Evolutionary conservation across 2,797 vertebrate species (phyloP), one percentile per base, ranked within the genome.

Genomic region (Chanos chanos): DNA sequence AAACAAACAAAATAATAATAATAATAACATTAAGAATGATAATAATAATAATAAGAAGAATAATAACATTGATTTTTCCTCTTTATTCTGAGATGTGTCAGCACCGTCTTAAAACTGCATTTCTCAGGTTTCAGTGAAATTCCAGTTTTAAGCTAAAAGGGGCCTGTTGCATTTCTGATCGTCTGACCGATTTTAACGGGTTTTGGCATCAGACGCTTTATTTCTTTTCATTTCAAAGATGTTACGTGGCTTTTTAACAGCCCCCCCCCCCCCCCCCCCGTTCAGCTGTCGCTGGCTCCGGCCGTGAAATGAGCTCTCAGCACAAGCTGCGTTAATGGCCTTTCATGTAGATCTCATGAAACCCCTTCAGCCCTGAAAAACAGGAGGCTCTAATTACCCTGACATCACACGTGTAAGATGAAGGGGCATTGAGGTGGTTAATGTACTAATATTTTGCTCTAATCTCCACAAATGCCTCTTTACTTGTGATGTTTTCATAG

Each of bases 331-430:
- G 77, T 74, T 81, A 82, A 83, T 77, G 74, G 77, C 70, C 75
- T 83, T 81, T 85, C 78, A 66, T 83, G 84, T 86, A 80, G 72
- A 56, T 72, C 83, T 82, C 79, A 82, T n/a, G n/a, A 64, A 84
- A 63, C 72, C 56, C 54, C 76, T 80, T 74, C 76, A 77, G 78
- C 80, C 70, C 68, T 55, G 55, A 77, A 51, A 36, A 39, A 13
- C 40, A 18, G n/a, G 22, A 53, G 34, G 51, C 62, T 52, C 74
- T 78, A 81, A 86, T 87, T 83, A 84, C 72, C 75, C 62, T 62
- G n/a, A 73, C 53, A 75, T 73, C 64, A 76, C 75, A 76, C 60
- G 41, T 64, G 61, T 67, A 50, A 52, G 66, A 69, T 44, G 9
- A 25, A 25, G 25, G 4, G 4, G 4, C 25, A 25, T 16, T 34